Conservation (phyloP, 53 echinoderm and acorn worm species). For the Mesocentrotus franciscanus region DNA sequence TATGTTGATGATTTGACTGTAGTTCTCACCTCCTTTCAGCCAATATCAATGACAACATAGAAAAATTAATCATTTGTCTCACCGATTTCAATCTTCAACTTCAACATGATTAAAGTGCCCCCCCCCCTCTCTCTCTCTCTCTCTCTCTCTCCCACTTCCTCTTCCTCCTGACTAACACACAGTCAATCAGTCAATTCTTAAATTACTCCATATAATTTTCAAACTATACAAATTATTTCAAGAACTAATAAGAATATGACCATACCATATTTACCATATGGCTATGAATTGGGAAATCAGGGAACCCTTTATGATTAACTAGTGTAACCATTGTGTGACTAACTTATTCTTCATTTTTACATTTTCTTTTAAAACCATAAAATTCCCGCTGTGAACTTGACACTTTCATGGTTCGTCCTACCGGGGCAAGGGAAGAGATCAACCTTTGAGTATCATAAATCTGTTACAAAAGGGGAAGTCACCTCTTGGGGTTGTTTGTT, state of each 20-base stretch:
- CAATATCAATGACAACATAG: background rate
- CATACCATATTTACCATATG: background rate
- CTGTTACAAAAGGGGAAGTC: conserved; percentile 24
- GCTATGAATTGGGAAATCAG: background rate
- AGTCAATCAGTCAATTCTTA: background rate
- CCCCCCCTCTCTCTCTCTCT: background rate
- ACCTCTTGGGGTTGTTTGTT: background rate
- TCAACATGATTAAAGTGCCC: background rate
- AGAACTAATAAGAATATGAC: background rate
- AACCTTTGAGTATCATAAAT: background rate
- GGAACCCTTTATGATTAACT: background rate
- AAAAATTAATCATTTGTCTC: background rate
- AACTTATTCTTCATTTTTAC: background rate
- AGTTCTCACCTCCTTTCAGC: background rate
- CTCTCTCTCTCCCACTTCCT: background rate
- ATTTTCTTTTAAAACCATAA: background rate
- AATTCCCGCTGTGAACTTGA: conserved; percentile 23
- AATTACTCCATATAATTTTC: background rate
- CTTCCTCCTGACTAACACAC: too few relatives aligned
- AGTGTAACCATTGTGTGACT: background rate
- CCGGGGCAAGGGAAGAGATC: conserved; percentile 1
- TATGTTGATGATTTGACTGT: background rate
- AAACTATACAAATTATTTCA: background rate
- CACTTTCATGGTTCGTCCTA: background rate
- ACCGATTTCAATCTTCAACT: background rate